Evolutionary conservation across 2,888 invertebrate species (phyloP).

Genomic region (Oxyscelio sp.): DNA sequence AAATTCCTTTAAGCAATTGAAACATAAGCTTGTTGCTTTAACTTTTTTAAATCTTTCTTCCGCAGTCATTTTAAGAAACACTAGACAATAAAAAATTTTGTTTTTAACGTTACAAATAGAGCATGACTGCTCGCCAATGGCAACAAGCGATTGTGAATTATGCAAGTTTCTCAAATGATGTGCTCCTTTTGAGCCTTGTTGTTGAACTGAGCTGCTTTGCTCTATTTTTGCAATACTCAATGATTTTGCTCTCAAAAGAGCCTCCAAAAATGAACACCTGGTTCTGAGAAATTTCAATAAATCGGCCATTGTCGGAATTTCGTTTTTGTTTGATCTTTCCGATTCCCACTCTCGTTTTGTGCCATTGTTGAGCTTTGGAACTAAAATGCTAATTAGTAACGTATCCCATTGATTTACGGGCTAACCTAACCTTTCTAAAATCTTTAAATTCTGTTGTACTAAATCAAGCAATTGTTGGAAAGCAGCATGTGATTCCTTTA

Average conservation of each 20-base stretch:
- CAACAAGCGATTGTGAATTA: neutral
- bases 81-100: conserved; percentile 13
- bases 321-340: conserved; percentile 13
- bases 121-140: neutral
- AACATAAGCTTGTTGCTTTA: conserved; percentile 20
- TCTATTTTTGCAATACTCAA: neutral
- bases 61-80: conserved; percentile 7
- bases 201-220: neutral
- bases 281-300: conserved; percentile 13
- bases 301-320: conserved; percentile 18
- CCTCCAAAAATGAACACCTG: conserved; percentile 22
- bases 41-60: conserved; percentile 19
- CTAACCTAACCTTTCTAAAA: conserved; percentile 12
- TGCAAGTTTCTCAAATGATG: neutral
- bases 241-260: neutral
- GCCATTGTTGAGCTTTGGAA: conserved; percentile 15
- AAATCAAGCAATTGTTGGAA: conserved; percentile 6
- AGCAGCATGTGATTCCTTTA: conserved; percentile 3
- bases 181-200: neutral
- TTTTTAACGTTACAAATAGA: conserved; percentile 15
- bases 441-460: conserved; percentile 1
- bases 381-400: conserved; percentile 4
- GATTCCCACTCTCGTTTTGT: conserved; percentile 30
- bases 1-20: conserved; percentile 33
- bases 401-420: conserved; percentile 1